Conservation (phyloP, 2,888 invertebrate species). For the Phalera bucephala region DNA sequence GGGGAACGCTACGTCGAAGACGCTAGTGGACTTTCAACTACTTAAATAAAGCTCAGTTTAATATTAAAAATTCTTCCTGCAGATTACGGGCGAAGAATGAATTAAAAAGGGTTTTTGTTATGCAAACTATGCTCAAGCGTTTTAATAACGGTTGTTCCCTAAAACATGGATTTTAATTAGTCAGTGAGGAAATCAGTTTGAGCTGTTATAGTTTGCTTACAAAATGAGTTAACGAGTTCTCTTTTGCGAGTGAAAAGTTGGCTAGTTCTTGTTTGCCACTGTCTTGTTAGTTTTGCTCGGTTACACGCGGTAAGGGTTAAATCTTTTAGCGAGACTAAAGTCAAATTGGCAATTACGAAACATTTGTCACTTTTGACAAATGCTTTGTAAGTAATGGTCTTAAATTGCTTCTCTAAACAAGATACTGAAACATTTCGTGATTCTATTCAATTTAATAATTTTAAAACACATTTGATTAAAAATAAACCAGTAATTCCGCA, state of each 20-base stretch:
- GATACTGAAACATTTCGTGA: no score
- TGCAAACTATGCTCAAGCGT: slow-evolving; percentile 40
- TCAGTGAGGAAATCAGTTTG: slow-evolving; percentile 23
- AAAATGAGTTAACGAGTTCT: slow-evolving; percentile 36
- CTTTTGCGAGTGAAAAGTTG: slow-evolving; percentile 20
- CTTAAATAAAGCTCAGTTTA: slow-evolving; percentile 69
- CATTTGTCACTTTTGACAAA: no score
- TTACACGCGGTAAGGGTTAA: not conserved
- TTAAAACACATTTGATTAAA: no score
- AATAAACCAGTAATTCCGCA: no score
- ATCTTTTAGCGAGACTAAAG: not conserved
- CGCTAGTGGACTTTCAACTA: slow-evolving; percentile 55
- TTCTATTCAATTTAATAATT: no score
- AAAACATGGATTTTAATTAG: slow-evolving; percentile 40
- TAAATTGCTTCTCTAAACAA: no score
- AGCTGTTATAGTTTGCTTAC: slow-evolving; percentile 24
- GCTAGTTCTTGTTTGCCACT: slow-evolving; percentile 21
- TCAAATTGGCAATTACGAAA: no score
- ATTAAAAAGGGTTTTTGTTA: slow-evolving; percentile 51
- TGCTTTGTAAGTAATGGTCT: no score
- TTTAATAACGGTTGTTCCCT: slow-evolving; percentile 27
- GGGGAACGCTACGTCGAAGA: no score
- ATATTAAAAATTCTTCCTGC: slow-evolving; percentile 72
- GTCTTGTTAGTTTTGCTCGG: slow-evolving; percentile 26
- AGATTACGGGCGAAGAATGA: slow-evolving; percentile 43